Percentiles rank a stretch among this genome's conserved stretches.
These are phyloP conservation scores for Synergus gifuensis DNA, from an alignment of 2,888 invertebrate species.

Conservation along the genomic window DNA sequence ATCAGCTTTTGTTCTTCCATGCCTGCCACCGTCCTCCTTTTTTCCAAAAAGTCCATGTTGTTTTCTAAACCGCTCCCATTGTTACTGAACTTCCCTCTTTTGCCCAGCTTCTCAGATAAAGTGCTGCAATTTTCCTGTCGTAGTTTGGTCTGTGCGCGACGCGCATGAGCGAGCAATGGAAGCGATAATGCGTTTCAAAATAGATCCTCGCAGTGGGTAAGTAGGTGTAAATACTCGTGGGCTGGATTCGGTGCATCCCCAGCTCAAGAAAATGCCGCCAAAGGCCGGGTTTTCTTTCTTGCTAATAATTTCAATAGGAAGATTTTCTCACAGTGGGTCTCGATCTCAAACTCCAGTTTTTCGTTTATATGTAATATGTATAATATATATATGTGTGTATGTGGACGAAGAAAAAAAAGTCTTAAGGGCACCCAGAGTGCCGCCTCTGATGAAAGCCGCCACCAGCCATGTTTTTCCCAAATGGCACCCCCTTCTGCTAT, in stretches of 20 bases:
- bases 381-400: slow-evolving; percentile 47
- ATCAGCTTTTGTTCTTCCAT: neutral
- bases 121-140: slow-evolving; percentile 31
- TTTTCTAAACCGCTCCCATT: slow-evolving; percentile 8
- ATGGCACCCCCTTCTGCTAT: slow-evolving; percentile 45
- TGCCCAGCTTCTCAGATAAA: slow-evolving; percentile 7
- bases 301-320: slow-evolving; percentile 75
- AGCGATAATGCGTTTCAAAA: slow-evolving; percentile 71
- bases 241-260: slow-evolving; percentile 54
- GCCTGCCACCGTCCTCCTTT: neutral
- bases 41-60: slow-evolving; percentile 9
- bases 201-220: slow-evolving; percentile 57
- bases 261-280: slow-evolving; percentile 65
- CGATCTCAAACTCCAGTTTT: slow-evolving; percentile 50
- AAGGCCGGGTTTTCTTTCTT: slow-evolving; percentile 71
- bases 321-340: slow-evolving; percentile 72
- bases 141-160: slow-evolving; percentile 16
- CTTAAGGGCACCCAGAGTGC: slow-evolving; percentile 60
- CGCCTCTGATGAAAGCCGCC: slow-evolving; percentile 74
- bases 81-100: neutral
- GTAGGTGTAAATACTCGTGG: slow-evolving; percentile 68
- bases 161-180: slow-evolving; percentile 58
- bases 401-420: slow-evolving; percentile 54
- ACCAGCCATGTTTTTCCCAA: slow-evolving; percentile 67
- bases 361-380: slow-evolving; percentile 36